Evolutionary conservation across 2,888 invertebrate species (phyloP).

Genomic region (Luffia ferchaultella): DNA sequence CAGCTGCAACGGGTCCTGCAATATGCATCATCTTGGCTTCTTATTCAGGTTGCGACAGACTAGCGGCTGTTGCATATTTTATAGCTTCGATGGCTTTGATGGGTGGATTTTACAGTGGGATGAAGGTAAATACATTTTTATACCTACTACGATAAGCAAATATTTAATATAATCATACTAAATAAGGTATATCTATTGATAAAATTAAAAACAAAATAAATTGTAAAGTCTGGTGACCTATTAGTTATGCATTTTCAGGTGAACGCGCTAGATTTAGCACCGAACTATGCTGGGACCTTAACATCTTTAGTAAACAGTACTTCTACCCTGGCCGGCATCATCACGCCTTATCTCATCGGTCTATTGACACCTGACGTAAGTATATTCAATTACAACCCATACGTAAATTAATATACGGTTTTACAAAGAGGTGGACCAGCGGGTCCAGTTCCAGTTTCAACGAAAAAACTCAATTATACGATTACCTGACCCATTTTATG

Average conservation of each 20-base stretch:
- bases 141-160: too few relatives aligned
- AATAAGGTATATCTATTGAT: too few relatives aligned
- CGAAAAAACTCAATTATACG: too few relatives aligned
- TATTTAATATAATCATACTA: too few relatives aligned
- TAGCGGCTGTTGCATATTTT: conserved; percentile 65
- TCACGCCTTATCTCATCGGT: conserved; percentile 70
- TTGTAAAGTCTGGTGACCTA: too few relatives aligned
- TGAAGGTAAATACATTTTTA: conserved; percentile 53
- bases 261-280: conserved; percentile 70
- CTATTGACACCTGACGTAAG: conserved; percentile 69
- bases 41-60: conserved; percentile 68
- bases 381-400: too few relatives aligned
- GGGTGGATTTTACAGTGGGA: conserved; percentile 76
- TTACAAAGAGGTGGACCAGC: too few relatives aligned
- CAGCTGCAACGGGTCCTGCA: conserved; percentile 72
- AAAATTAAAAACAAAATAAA: too few relatives aligned
- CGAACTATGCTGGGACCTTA: conserved; percentile 71
- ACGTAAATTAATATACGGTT: too few relatives aligned
- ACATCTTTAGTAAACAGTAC: conserved; percentile 74
- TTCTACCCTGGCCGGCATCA: conserved; percentile 70
- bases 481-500: too few relatives aligned
- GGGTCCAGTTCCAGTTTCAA: too few relatives aligned
- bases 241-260: conserved; percentile 44
- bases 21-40: conserved; percentile 70
- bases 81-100: conserved; percentile 72